Percentiles rank a stretch among this genome's conserved stretches.
phyloP scores from a whole-genome alignment of 2,113 vertebrate species.

The Rhinogobius similis region DNA sequence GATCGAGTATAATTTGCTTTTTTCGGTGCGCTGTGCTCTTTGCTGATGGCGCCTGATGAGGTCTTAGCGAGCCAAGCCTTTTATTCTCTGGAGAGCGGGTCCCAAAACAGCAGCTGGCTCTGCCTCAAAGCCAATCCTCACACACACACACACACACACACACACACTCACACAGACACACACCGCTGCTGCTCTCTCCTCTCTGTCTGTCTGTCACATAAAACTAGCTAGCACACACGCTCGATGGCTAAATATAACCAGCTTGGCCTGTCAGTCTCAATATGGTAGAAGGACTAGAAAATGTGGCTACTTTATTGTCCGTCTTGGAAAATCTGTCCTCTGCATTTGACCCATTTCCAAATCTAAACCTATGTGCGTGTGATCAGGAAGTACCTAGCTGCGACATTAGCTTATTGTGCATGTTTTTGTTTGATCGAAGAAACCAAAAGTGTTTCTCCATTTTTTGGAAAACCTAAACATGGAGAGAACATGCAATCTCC shows the following conservation, averaged over 20 bases:
- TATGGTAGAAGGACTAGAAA: constrained; percentile 15
- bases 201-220: constrained; percentile 47
- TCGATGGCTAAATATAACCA: constrained; percentile 55
- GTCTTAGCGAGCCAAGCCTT: constrained; percentile 64
- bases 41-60: constrained; percentile 68
- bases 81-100: constrained; percentile 65
- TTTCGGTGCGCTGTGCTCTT: constrained; percentile 54
- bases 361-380: too few relatives aligned
- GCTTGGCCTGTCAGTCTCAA: constrained; percentile 33
- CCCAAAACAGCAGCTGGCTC: constrained; percentile 71
- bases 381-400: too few relatives aligned
- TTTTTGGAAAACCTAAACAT: too few relatives aligned
- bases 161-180: background rate
- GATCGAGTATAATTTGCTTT: constrained; percentile 59
- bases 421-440: too few relatives aligned
- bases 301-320: background rate
- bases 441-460: too few relatives aligned
- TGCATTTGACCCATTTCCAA: background rate
- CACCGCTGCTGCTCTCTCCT: background rate
- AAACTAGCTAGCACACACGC: constrained; percentile 17
- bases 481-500: too few relatives aligned
- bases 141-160: constrained; percentile 13
- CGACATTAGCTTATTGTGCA: too few relatives aligned
- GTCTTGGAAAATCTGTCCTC: background rate
- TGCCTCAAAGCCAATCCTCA: constrained; percentile 55